These are phyloP conservation scores for Agrotis exclamationis DNA, from an alignment of 2,888 invertebrate genomes.

Conservation along the genomic window DNA sequence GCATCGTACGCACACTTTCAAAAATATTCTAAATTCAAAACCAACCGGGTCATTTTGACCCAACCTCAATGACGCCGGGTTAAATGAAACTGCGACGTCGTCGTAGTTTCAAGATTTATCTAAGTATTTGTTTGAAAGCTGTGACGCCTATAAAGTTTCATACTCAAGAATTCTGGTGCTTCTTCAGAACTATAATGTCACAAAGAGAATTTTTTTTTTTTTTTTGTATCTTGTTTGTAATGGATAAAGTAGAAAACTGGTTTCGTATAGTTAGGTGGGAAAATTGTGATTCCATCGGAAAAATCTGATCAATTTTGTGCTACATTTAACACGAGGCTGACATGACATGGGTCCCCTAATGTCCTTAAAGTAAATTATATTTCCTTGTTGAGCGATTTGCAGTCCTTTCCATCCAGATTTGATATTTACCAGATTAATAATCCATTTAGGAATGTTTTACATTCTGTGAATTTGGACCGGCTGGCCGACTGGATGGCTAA, in stretches of 20 bases:
- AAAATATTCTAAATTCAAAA: too few relatives aligned
- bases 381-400: not conserved
- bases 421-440: not conserved
- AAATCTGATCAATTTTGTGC: not conserved
- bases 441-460: too few relatives aligned
- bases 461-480: too few relatives aligned
- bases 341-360: not conserved
- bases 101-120: conserved; percentile 45
- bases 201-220: too few relatives aligned
- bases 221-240: too few relatives aligned
- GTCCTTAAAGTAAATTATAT: not conserved
- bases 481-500: too few relatives aligned
- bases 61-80: too few relatives aligned
- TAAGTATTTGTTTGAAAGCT: conserved; percentile 48
- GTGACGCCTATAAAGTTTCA: conserved; percentile 41
- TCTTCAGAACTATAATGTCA: too few relatives aligned
- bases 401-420: not conserved
- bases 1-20: too few relatives aligned
- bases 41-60: too few relatives aligned
- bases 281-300: not conserved
- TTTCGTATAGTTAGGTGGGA: not conserved
- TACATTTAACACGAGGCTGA: not conserved
- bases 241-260: too few relatives aligned
- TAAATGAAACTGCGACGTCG: conserved; percentile 34
- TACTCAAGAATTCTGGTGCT: conserved; percentile 2